Evolutionary conservation across 92 coral and sea anemone species (phyloP), one percentile per base, ranked within the genome.

Genomic region (Zoanthus sansibaricus): DNA sequence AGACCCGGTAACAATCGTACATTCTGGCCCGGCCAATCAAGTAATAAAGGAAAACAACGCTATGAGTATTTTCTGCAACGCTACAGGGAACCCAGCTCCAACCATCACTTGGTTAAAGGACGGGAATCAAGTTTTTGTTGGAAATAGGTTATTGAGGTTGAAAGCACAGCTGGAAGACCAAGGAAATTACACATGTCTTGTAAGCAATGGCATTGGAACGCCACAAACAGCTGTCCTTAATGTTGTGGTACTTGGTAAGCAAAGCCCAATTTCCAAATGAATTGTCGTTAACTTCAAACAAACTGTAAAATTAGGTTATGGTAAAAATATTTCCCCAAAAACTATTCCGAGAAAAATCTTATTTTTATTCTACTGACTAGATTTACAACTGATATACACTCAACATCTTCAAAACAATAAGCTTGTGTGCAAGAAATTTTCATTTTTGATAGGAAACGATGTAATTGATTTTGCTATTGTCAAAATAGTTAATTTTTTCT

Each of bases 71-170:
- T 73, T 47, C 51, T 90, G 93, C 16, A 90, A 90, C 71, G 93
- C 93, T 8, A 86, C 93, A 46, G 93, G 95, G 76, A 90, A 87
- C 66, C 91, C 93, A 12, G 55, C 61, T 14, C 93, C 95, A 6
- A 82, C 61, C 46, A 87, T 90, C 70, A 80, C 86, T 12, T 92
- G 93, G 95, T 16, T 61, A 18, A 68, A 59, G 71, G 83, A 68
- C 16, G 83, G 83, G 6, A 11, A 0, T 6, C 47, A 52, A 45
- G 61, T 87, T 67, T 70, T 93, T 21, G 56, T 64, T 46, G 89
- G 85, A 20, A 75, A 79, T 17, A 2, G 14, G 15, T 55, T 90
- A 8, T 64, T 52, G 3, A 33, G 78, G 2, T n/a, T 2, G 25
- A 30, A 70, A 25, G 70, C 86, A 15, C 25, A 56, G 58, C 71